Base-by-base conservation (phyloP, 2,797 vertebrate genomes). In the Chaenodraco wilsoni region DNA sequence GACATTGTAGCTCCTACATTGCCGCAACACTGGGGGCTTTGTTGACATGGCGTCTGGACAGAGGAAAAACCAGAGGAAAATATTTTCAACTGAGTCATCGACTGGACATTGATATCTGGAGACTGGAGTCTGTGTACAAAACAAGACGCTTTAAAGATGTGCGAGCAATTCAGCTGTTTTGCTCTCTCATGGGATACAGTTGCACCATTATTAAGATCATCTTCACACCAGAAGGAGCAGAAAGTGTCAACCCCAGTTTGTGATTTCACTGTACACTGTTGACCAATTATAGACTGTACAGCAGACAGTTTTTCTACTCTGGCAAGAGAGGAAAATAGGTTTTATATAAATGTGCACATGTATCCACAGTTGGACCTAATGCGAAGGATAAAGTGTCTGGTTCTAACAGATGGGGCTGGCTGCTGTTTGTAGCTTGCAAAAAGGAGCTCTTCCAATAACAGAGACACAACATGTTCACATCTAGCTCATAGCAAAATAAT, bases 31-130 rank as follows among this genome's bases (percentile, higher is more conserved):
- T 94, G 90, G 82, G 85, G 78, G 91, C 95, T 96, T 95, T 95
- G 94, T 95, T 83, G 86, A 88, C 90, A 77, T 91, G 92, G 93
- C 91, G 91, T 93, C 94, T 93, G 93, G 92, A 93, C 83, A 81
- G 88, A 90, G 91, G 87, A 86, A 91, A 91, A 84, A 88, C 63
- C 90, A 91, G 87, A 93, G 94, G 93, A 93, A 95, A 93, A 93
- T 95, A 94, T 95, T 94, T 94, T 90, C 84, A 83, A 93, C 93
- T 94, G 94, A 95, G 88, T 95, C 94, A 95, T 93, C 90, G 80
- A 79, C 87, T 93, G 89, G 86, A 92, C 91, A 85, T 90, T 87
- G 88, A 89, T 88, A 91, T 94, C 90, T 91, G 91, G 83, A 78
- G 76, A 86, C 76, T 64, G 66, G 74, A 86, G 79, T 85, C 76